phyloP scores from a whole-genome alignment of 2,113 vertebrate genomes.

The Syrrhaptes paradoxus region DNA sequence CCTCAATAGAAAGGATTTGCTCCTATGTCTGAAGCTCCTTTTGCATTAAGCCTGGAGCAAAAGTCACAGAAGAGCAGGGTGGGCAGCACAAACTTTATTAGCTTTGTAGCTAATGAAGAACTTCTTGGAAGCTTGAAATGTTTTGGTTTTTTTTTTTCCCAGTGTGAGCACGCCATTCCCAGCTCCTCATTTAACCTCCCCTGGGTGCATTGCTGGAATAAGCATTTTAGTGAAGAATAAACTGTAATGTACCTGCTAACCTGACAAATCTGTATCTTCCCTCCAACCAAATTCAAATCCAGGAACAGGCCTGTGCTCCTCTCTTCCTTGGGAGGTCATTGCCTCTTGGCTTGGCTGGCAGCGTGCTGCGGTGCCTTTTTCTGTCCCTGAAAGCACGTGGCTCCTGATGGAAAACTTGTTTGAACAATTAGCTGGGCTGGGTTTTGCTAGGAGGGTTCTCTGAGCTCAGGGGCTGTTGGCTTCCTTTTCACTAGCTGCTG shows the following conservation, averaged over 20 bases:
- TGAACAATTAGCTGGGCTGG: background rate
- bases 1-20: background rate
- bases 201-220: background rate
- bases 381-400: background rate
- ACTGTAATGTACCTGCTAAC: background rate
- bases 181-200: background rate
- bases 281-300: background rate
- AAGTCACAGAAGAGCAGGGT: background rate
- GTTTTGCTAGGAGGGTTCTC: background rate
- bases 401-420: background rate
- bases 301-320: background rate
- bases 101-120: background rate
- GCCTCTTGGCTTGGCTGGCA: background rate
- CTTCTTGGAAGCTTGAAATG: background rate
- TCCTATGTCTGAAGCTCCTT: background rate
- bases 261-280: background rate
- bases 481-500: background rate
- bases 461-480: background rate
- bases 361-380: fast-evolving
- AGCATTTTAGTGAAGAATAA: background rate
- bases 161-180: background rate
- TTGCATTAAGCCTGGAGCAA: background rate
- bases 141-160: background rate
- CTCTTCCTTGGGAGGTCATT: background rate
- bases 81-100: background rate